Conservation (phyloP, 1,140 invertebrate genomes). For the Bombus sylvicola region DNA sequence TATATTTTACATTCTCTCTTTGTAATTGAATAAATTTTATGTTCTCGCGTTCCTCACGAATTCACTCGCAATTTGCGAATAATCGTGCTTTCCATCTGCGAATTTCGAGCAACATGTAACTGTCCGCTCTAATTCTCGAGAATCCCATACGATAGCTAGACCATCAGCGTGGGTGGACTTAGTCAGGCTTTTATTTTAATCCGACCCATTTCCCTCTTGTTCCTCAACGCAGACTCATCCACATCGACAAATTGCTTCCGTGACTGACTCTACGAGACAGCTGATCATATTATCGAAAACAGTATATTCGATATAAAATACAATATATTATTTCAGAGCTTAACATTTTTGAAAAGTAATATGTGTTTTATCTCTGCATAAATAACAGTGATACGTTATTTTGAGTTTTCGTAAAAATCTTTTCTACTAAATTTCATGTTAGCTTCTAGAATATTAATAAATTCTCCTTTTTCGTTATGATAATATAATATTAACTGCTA, state of each 20-base stretch:
- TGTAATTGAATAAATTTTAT: neutral
- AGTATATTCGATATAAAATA: neutral
- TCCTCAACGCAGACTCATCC: conserved; percentile 25
- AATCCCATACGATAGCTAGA: conserved; percentile 29
- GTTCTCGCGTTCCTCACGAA: neutral
- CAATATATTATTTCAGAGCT: neutral
- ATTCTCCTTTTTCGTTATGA: neutral
- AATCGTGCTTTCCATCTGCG: neutral
- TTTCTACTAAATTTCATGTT: no score
- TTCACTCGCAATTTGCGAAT: neutral
- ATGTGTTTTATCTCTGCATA: no score
- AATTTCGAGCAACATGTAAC: conserved; percentile 1
- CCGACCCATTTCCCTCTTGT: conserved; percentile 65
- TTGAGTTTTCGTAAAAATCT: no score
- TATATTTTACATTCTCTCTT: neutral
- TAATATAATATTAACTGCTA: neutral
- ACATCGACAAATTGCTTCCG: conserved; percentile 43
- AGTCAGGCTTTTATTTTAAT: conserved; percentile 71
- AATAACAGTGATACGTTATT: no score
- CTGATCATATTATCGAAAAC: neutral
- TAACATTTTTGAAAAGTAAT: no score
- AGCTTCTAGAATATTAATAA: neutral
- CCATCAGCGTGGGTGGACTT: conserved; percentile 65
- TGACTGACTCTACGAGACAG: neutral
- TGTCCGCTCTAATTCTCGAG: conserved; percentile 2